phyloP scores from a whole-genome alignment of 2,113 vertebrate genomes.

The Labrus mixtus region DNA sequence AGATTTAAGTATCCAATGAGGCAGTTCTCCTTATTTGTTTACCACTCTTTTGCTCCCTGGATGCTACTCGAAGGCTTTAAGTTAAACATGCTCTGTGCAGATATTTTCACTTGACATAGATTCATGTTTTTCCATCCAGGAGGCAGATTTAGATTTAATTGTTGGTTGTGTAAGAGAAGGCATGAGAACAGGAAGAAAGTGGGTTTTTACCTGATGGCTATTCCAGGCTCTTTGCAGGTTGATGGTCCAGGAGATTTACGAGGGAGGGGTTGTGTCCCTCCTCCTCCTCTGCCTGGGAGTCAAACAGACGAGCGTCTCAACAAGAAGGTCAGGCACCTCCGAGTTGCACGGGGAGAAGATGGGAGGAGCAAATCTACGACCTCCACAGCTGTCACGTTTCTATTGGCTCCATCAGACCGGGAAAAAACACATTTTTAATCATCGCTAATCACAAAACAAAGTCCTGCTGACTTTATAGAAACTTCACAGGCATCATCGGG shows the following conservation, averaged over 20 bases:
- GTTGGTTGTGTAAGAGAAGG: constrained; percentile 29
- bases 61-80: constrained; percentile 18
- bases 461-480: constrained; percentile 18
- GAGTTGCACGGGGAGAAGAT: constrained; percentile 30
- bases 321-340: constrained; percentile 43
- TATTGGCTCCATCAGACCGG: constrained; percentile 2
- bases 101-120: not conserved
- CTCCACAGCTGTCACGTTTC: constrained; percentile 31
- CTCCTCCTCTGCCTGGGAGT: constrained; percentile 35
- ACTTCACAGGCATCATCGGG: too few species aligned
- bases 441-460: constrained; percentile 8
- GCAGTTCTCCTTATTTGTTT: constrained; percentile 25
- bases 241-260: constrained; percentile 69
- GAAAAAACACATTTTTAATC: constrained; percentile 1
- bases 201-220: constrained; percentile 58
- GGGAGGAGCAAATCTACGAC: constrained; percentile 27
- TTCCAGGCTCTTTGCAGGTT: constrained; percentile 65
- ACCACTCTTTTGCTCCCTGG: not conserved
- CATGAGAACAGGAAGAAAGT: constrained; percentile 18
- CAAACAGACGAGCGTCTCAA: constrained; percentile 42
- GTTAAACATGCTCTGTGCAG: not conserved
- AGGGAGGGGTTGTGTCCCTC: constrained; percentile 50
- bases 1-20: constrained; percentile 39
- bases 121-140: constrained; percentile 34
- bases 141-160: constrained; percentile 29